These are phyloP conservation scores for Hephaestus fuliginosus DNA, from an alignment of 2,797 vertebrate species.

Conservation along the genomic window DNA sequence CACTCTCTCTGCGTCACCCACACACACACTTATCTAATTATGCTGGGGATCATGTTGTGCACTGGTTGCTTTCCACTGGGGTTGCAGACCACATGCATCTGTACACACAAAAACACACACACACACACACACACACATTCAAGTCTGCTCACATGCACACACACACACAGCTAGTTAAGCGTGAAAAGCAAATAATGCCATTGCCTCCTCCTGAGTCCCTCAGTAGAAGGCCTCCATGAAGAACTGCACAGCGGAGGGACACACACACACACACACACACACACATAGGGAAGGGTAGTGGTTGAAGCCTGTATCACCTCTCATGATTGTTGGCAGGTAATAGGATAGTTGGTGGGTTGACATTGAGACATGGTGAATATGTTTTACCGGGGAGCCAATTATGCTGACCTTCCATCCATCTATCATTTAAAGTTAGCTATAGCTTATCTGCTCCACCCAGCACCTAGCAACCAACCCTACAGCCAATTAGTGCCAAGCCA, in stretches of 20 bases:
- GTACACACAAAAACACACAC: conserved; percentile 1
- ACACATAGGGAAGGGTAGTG: conserved; percentile 1
- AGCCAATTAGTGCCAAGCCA: conserved; percentile 64
- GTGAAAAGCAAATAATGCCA: conserved; percentile 60
- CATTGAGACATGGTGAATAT: conserved; percentile 32
- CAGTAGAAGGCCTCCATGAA: conserved; percentile 41
- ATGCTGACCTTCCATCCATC: conserved; percentile 36
- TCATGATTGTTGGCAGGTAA: conserved; percentile 28
- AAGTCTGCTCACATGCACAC: neutral
- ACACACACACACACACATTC: neutral
- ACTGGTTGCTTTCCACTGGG: conserved; percentile 19
- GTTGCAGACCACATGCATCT: conserved; percentile 7
- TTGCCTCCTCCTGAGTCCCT: conserved; percentile 35
- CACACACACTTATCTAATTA: conserved; percentile 13
- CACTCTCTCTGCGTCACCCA: neutral
- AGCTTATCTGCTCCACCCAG: conserved; percentile 39
- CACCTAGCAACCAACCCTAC: conserved; percentile 64
- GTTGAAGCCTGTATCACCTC: conserved; percentile 20
- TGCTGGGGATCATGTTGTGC: conserved; percentile 23
- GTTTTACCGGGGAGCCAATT: conserved; percentile 38
- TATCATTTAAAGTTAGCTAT: conserved; percentile 42
- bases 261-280: conserved; percentile 11
- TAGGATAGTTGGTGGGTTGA: conserved; percentile 34
- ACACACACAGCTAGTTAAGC: conserved; percentile 36
- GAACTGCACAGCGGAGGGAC: conserved; percentile 7